phyloP scores from a whole-genome alignment of 2,888 invertebrate genomes.

The Troglohyphantes excavatus region DNA sequence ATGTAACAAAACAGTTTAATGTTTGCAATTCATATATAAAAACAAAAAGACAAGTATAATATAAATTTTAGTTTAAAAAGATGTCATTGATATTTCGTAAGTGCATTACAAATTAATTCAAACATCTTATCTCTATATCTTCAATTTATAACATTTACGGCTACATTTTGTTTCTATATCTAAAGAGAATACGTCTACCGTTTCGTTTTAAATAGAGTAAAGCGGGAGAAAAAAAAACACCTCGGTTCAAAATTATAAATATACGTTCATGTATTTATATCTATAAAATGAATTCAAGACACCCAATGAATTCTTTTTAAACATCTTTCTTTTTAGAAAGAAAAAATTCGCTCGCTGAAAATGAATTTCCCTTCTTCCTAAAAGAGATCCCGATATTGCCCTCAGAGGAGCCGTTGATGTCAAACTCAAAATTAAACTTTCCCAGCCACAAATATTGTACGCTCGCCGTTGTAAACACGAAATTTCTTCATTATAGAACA shows the following conservation, averaged over 20 bases:
- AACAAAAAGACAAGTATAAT: no score
- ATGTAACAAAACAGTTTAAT: no score
- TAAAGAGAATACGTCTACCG: no score
- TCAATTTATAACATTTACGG: no score
- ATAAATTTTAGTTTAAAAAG: no score
- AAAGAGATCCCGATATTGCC: conserved; percentile 45
- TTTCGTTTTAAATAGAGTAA: no score
- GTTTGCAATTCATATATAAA: no score
- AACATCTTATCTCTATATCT: no score
- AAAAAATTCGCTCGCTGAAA: conserved; percentile 1
- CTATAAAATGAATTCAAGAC: not conserved
- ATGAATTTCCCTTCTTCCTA: conserved; percentile 12
- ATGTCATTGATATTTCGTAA: no score
- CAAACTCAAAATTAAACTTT: conserved; percentile 70
- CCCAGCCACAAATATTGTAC: conserved; percentile 52
- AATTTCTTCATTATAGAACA: conserved; percentile 17
- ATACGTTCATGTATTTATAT: not conserved
- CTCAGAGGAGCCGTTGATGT: conserved; percentile 58
- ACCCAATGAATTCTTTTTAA: conserved; percentile 23
- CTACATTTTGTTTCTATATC: no score
- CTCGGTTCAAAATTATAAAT: not conserved
- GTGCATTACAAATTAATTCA: no score
- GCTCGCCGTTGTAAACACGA: conserved; percentile 22
- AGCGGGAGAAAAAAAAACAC: no score
- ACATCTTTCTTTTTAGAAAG: not conserved